Evolutionary conservation across 2,888 invertebrate species (phyloP).

Genomic region (Globia sparganii): DNA sequence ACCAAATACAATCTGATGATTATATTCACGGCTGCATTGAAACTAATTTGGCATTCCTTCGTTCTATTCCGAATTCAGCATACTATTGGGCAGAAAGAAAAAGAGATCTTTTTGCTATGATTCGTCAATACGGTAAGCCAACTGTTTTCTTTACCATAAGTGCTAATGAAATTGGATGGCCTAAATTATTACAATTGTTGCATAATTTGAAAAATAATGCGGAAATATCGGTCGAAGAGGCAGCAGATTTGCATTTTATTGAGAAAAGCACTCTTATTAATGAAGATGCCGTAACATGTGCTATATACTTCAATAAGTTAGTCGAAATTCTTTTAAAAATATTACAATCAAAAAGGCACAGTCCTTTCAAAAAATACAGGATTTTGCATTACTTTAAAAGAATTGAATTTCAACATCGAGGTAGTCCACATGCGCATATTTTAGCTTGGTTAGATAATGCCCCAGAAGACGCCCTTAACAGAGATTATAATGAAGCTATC

Average conservation of each 20-base stretch:
- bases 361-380: no score
- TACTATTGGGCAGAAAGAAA: constrained; percentile 15
- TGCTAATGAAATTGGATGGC: constrained; percentile 8
- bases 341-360: no score
- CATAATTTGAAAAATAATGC: constrained; percentile 12
- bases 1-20: constrained; percentile 12
- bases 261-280: constrained; percentile 9
- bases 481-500: no score
- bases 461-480: no score
- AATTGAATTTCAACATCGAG: no score
- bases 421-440: no score
- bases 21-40: constrained; percentile 6
- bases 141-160: constrained; percentile 8
- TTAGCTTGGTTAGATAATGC: no score
- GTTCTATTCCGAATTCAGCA: neutral
- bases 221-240: constrained; percentile 1
- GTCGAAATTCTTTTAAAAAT: no score
- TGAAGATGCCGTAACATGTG: constrained; percentile 4
- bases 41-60: constrained; percentile 11
- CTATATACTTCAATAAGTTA: no score
- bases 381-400: no score
- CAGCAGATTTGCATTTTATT: constrained; percentile 17
- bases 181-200: no score
- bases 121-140: constrained; percentile 2
- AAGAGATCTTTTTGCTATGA: constrained; percentile 10